Base-by-base conservation (phyloP, 2,797 vertebrate species). In the Falco peregrinus region DNA sequence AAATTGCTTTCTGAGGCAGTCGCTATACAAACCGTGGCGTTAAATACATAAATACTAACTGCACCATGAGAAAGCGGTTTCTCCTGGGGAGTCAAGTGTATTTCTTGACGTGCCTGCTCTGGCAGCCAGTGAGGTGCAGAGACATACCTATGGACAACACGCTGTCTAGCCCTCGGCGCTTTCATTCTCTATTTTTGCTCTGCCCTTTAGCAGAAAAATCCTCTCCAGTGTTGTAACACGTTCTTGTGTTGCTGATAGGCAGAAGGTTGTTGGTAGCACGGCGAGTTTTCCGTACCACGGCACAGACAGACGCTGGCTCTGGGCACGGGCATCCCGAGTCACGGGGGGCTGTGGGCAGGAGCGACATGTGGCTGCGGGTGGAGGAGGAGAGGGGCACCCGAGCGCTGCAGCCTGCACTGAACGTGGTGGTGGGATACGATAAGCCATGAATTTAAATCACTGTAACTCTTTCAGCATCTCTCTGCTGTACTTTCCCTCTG, bases 101-200 rank as follows among this genome's bases (percentile, higher is more conserved):
- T 77, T 41, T 47, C 50, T 56, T 43, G 14, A 25, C 57, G 37
- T 11, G 47, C 50, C 63, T 21, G 56, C 5, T 37, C 28, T 1
- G 1, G 20, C 51, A 10, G 22, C 47, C 12, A 5, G 21, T 14
- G 8, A 6, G 5, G 39, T 3, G 26, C 20, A 16, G 67, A 11
- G 29, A 28, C 1, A 6, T 4, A 10, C 37, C 70, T 13, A 6
- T 5, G 57, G 35, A 8, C 70, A 18, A 3, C 19, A 2, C 13
- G 0, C 2, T 4, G 13, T 9, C 6, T 4, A 4, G 16, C n/a
- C n/a, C 67, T 14, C 2, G 3, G 19, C 0, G 2, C 90, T 73
- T 67, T 64, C 45, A 25, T 29, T 53, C 67, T n/a, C 48, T 29
- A 5, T 10, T 70, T 70, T n/a, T 22, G 28, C 25, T 35, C 64